A percentile compares a stretch with the other conserved stretches of the same genome.
Conservation (phyloP, 1,140 invertebrate genomes). For the Drosophila bocqueti region DNA sequence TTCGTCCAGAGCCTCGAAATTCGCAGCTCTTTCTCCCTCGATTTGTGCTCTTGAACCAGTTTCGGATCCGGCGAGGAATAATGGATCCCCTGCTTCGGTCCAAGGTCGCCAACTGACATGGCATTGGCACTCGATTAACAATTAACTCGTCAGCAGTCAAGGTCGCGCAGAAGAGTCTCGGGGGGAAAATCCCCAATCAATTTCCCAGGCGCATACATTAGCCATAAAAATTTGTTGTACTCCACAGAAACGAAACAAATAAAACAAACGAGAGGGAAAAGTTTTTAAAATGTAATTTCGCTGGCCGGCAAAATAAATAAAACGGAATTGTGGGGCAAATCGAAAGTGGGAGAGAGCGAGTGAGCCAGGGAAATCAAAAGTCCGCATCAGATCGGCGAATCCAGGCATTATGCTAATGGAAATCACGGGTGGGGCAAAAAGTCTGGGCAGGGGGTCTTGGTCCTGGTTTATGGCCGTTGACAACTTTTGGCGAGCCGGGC, state of each 20-base stretch:
- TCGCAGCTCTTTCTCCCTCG: slow-evolving; percentile 36
- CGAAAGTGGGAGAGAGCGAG: slow-evolving; percentile 51
- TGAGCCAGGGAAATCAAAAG: slow-evolving; percentile 47
- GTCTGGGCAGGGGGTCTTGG: slow-evolving; percentile 4
- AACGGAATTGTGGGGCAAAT: slow-evolving; percentile 74
- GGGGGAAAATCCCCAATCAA: slow-evolving; percentile 49
- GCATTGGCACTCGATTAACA: slow-evolving; percentile 54
- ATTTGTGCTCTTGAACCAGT: slow-evolving; percentile 64
- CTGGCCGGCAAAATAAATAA: slow-evolving; percentile 67
- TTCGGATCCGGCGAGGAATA: slow-evolving; percentile 46
- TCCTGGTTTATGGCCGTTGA: slow-evolving; percentile 65
- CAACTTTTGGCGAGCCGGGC: slow-evolving; percentile 73
- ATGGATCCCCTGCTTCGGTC: slow-evolving; percentile 56
- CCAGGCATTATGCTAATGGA: slow-evolving; percentile 79
- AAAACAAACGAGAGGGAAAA: slow-evolving; percentile 62
- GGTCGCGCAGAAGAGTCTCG: slow-evolving; percentile 31
- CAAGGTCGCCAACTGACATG: slow-evolving; percentile 65
- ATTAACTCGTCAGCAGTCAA: slow-evolving; percentile 38
- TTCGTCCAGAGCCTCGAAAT: slow-evolving; percentile 54
- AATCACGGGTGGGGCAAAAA: slow-evolving; percentile 26
- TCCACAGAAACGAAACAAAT: slow-evolving; percentile 35
- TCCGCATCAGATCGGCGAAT: slow-evolving; percentile 27
- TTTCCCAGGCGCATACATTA: slow-evolving; percentile 76
- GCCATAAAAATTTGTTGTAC: slow-evolving; percentile 66
- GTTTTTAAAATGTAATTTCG: slow-evolving; percentile 81